A percentile compares a stretch with the other conserved stretches of the same genome.
These are phyloP conservation scores for Battus philenor DNA, from an alignment of 1,140 invertebrate species.

Conservation along the genomic window DNA sequence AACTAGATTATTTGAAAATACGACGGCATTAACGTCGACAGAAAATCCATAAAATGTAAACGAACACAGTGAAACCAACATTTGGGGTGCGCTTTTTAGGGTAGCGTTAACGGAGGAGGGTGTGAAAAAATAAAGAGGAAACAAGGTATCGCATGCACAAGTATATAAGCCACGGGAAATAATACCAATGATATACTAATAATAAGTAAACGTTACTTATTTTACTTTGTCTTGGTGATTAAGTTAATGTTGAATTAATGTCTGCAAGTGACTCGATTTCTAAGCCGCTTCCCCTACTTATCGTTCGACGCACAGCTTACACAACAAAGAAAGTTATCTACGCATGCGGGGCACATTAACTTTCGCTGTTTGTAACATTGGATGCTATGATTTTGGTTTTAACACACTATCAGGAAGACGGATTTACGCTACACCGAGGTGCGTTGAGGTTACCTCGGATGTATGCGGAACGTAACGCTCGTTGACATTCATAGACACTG, in stretches of 20 bases:
- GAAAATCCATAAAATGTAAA: slow-evolving; percentile 3
- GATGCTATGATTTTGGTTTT: slow-evolving; percentile 19
- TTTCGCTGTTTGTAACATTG: slow-evolving; percentile 65
- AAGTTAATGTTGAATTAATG: slow-evolving; percentile 24
- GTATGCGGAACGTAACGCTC: slow-evolving; percentile 2
- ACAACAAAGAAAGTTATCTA: slow-evolving; percentile 75
- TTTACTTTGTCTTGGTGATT: too few relatives aligned
- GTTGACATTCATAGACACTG: slow-evolving; percentile 4
- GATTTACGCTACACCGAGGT: slow-evolving; percentile 11
- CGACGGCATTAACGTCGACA: not conserved
- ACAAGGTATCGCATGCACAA: slow-evolving; percentile 43
- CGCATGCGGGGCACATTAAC: slow-evolving; percentile 62
- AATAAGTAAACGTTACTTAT: too few relatives aligned
- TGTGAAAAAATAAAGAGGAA: slow-evolving; percentile 51
- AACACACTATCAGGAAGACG: slow-evolving; percentile 16
- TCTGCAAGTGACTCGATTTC: slow-evolving; percentile 64
- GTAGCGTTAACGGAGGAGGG: slow-evolving; percentile 60
- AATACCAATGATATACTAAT: not conserved
- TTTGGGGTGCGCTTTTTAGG: slow-evolving; percentile 54
- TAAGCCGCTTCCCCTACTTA: slow-evolving; percentile 66
- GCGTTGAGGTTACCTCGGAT: slow-evolving; percentile 10
- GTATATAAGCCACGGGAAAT: slow-evolving; percentile 5
- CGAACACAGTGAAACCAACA: slow-evolving; percentile 10
- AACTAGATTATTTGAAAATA: too few relatives aligned
- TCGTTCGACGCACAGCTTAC: slow-evolving; percentile 64